phyloP scores from a whole-genome alignment of 2,113 vertebrate genomes.

The Thamnophis sirtalis region DNA sequence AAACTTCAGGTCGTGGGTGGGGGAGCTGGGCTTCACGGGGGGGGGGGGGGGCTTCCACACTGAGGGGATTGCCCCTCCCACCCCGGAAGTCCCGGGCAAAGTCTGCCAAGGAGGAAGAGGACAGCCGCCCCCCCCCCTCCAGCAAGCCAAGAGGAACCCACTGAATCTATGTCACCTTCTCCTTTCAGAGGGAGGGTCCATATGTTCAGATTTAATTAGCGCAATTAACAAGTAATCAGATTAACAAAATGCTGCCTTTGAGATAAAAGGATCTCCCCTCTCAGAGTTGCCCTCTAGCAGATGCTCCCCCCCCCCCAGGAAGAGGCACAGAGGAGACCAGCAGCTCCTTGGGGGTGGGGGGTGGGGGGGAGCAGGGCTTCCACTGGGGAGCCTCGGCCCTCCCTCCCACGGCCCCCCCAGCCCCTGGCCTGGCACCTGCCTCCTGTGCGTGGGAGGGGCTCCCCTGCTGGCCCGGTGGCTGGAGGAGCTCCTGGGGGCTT shows the following conservation, averaged over 20 bases:
- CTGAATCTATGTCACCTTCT: slow-evolving; percentile 32
- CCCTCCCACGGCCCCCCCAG: background rate
- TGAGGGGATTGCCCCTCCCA: too few species aligned
- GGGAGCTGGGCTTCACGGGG: background rate
- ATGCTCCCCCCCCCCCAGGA: background rate
- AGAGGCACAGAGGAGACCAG: background rate
- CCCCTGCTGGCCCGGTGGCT: background rate
- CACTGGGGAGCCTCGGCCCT: background rate
- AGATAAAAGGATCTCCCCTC: slow-evolving; percentile 47
- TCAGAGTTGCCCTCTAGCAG: slow-evolving; percentile 5
- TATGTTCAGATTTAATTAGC: slow-evolving; percentile 22
- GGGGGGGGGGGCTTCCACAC: background rate
- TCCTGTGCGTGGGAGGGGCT: background rate
- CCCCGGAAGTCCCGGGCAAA: too few species aligned
- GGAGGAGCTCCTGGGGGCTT: background rate
- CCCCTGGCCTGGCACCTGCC: background rate
- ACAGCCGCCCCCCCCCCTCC: background rate
- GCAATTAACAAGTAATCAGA: slow-evolving; percentile 45
- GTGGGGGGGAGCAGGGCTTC: too few species aligned
- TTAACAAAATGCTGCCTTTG: slow-evolving; percentile 31
- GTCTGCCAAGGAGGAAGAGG: background rate
- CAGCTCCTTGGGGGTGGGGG: background rate
- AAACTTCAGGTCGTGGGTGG: background rate
- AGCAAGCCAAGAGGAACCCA: background rate
- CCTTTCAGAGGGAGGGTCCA: slow-evolving; percentile 20